A percentile compares a stretch with the other conserved stretches of the same genome.
Conservation (phyloP, 1,140 invertebrate genomes). For the Triops cancriformis region DNA sequence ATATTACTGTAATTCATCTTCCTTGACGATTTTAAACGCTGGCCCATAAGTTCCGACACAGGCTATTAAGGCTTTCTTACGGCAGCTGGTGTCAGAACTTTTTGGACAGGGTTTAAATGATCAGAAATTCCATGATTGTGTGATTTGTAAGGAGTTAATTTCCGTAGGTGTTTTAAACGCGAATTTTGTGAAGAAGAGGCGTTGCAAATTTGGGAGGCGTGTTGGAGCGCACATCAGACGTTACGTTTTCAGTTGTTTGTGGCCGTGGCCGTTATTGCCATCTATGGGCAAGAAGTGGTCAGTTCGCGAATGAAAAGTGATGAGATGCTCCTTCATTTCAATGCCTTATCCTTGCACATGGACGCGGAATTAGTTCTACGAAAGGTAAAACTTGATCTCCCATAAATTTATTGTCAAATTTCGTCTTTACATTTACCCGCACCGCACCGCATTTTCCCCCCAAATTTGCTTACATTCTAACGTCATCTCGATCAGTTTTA, state of each 20-base stretch:
- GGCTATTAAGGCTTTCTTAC: no score
- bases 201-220: slow-evolving; percentile 85
- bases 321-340: slow-evolving; percentile 89
- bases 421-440: no score
- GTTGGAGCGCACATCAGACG: slow-evolving; percentile 87
- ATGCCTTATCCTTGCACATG: slow-evolving; percentile 92
- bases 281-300: slow-evolving; percentile 81
- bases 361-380: slow-evolving; percentile 78
- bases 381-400: slow-evolving; percentile 49
- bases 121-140: no score
- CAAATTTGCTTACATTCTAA: no score
- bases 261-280: slow-evolving; percentile 78
- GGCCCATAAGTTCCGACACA: background rate
- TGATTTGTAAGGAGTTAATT: no score
- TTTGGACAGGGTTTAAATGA: no score
- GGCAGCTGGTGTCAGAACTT: no score
- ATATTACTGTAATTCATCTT: slow-evolving; percentile 63
- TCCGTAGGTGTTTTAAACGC: slow-evolving; percentile 65
- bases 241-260: slow-evolving; percentile 89
- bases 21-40: no score
- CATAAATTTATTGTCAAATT: no score
- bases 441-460: no score
- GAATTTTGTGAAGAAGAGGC: slow-evolving; percentile 81
- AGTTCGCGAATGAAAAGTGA: slow-evolving; percentile 79
- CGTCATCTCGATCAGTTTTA: no score